Conservation (phyloP, 2,113 vertebrate genomes). For the Alligator mississippiensis region DNA sequence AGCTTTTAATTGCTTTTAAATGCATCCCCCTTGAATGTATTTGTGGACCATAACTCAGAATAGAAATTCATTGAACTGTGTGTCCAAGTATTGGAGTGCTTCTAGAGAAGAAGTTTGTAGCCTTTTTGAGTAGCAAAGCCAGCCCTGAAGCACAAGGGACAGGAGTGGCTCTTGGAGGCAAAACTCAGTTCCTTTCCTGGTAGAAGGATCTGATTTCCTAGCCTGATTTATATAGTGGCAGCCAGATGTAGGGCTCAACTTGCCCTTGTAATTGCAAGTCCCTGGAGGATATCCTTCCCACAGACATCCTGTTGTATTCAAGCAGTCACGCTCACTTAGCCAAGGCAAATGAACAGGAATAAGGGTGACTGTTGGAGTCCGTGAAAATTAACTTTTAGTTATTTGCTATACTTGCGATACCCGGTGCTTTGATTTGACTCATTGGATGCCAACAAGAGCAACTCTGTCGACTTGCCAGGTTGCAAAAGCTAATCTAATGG, state of each 20-base stretch:
- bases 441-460: background rate
- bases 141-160: background rate
- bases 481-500: background rate
- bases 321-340: background rate
- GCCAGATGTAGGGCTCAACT: background rate
- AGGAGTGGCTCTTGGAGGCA: background rate
- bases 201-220: background rate
- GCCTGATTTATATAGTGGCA: background rate
- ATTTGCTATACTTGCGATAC: background rate
- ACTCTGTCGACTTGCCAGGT: background rate
- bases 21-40: background rate
- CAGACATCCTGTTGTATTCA: background rate
- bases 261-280: background rate
- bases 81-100: background rate
- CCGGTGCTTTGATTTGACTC: background rate
- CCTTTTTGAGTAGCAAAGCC: background rate
- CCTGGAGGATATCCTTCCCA: background rate
- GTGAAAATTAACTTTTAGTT: background rate
- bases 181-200: background rate
- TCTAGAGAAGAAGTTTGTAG: rapidly evolving
- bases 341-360: background rate
- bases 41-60: background rate
- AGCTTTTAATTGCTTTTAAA: background rate
- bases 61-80: background rate
- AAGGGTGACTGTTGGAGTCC: background rate